Evolutionary conservation across 2,797 vertebrate genomes (phyloP).

Genomic region (Manis javanica): DNA sequence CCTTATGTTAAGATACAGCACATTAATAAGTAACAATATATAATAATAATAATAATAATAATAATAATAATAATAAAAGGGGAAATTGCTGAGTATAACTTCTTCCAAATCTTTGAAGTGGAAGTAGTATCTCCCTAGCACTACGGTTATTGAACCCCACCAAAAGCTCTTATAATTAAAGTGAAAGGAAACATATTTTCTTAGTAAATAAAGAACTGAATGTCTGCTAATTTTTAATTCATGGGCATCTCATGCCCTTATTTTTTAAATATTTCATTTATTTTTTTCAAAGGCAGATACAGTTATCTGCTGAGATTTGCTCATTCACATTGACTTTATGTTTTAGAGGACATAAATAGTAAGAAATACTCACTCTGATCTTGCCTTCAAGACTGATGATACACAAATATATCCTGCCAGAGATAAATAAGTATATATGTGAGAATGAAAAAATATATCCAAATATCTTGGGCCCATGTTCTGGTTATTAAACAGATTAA

Average conservation of each 20-base stretch:
- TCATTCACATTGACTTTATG: constrained; percentile 12
- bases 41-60: background rate
- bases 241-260: background rate
- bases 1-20: background rate
- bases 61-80: too few relatives aligned
- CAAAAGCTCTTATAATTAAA: constrained; percentile 34
- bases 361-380: constrained; percentile 84
- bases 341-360: constrained; percentile 50
- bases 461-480: background rate
- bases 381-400: constrained; percentile 82
- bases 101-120: constrained; percentile 14
- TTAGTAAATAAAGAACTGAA: constrained; percentile 24
- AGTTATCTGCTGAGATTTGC: background rate
- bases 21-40: background rate
- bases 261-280: background rate
- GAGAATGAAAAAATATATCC: background rate
- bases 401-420: constrained; percentile 85
- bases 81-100: background rate
- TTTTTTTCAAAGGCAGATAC: constrained; percentile 12
- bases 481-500: constrained; percentile 15
- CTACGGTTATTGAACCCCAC: background rate
- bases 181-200: background rate
- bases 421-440: constrained; percentile 53
- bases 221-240: constrained; percentile 13
- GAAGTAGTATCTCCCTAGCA: constrained; percentile 19